phyloP scores from a whole-genome alignment of 2,797 vertebrate genomes.

The Heterohyrax brucei region DNA sequence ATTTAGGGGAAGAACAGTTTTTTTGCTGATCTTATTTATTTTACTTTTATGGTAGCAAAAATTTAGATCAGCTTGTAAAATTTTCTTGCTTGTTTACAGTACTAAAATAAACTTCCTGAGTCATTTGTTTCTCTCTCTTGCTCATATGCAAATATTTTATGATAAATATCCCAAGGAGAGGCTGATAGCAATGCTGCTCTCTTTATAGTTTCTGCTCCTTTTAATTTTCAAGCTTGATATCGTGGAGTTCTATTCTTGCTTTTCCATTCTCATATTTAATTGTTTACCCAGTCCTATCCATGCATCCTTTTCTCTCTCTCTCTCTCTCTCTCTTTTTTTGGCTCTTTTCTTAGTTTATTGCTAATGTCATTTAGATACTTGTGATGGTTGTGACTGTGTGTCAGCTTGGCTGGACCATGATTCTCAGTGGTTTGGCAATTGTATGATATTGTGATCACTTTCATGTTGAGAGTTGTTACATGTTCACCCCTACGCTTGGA shows the following conservation, averaged over 20 bases:
- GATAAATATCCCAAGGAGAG: not conserved
- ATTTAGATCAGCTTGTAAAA: not conserved
- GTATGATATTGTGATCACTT: too few relatives aligned
- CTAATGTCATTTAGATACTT: constrained; percentile 4
- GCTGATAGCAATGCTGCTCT: not conserved
- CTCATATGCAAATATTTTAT: not conserved
- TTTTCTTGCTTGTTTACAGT: not conserved
- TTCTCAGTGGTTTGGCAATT: too few relatives aligned
- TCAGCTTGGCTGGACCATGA: too few relatives aligned
- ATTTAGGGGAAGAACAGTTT: not conserved
- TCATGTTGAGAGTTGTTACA: too few relatives aligned
- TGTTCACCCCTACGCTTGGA: too few relatives aligned
- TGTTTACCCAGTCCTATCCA: not conserved
- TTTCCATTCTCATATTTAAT: not conserved
- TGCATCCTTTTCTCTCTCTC: not conserved
- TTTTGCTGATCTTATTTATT: not conserved
- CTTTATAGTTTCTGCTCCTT: not conserved
- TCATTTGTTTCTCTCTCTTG: not conserved
- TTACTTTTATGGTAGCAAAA: constrained; percentile 3
- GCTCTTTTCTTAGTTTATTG: not conserved
- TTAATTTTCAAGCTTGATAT: not conserved
- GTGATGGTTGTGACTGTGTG: too few relatives aligned
- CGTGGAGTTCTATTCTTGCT: not conserved
- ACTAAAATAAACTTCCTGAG: constrained; percentile 33
- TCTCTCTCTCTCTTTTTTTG: not conserved